Evolutionary conservation across 1,140 invertebrate species (phyloP), one percentile per base, ranked within the genome.

Genomic region (Episyrphus balteatus): DNA sequence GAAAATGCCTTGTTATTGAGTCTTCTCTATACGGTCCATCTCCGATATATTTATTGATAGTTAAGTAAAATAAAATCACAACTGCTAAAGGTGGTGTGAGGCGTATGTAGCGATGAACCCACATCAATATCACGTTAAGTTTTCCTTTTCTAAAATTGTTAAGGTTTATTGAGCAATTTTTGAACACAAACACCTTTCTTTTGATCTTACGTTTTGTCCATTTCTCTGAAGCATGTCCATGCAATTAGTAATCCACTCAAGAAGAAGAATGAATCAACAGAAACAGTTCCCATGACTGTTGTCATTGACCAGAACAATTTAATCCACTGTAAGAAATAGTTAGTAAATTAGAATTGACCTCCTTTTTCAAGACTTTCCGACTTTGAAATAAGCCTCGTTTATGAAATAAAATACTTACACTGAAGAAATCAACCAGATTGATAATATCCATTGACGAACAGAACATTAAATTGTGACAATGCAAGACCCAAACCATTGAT

Each of bases 211-310:
- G 34, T 36, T 36, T 36, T 59, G 1, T 61, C 51, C 38, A 61
- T 44, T 1, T 45, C 7, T 0, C 55, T 51, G 5, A 61, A 32
- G 2, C 46, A 49, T 19, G 61, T 44, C 36, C 52, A 38, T 0
- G 50, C 52, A 2, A 61, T 12, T 15, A 61, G 26, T 5, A 61
- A 15, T 1, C 59, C 59, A 7, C 56, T 57, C 8, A 61, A 19
- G n/a, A 61, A 61, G 43, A 58, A 55, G 42, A 61, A 61, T 9
- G 55, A 51, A 41, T 61, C 59, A 42, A 61, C 59, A 3, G 59
- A 52, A 17, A 61, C 58, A 6, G 42, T 40, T 1, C 14, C 59
- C 1, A 51, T 51, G 0, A 51, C 0, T 2, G 54, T 53, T 1
- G 61, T 45, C 42, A 51, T 50, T 32, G 50, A 13, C 11, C 40